Evolutionary conservation across 2,888 invertebrate genomes (phyloP).

Genomic region (Leucophenga maculata): DNA sequence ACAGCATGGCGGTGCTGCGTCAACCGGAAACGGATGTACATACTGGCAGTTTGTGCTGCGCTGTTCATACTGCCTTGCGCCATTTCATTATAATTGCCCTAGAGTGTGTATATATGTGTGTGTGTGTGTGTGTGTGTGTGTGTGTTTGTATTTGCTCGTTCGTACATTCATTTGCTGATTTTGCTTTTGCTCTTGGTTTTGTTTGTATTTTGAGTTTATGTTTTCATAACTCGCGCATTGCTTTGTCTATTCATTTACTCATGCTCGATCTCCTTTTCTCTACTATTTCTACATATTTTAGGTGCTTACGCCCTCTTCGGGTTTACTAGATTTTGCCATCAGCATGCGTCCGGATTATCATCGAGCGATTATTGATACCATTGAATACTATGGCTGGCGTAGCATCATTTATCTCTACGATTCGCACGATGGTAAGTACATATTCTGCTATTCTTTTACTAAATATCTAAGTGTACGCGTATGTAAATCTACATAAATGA

Average conservation of each 20-base stretch:
- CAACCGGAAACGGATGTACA: constrained; percentile 15
- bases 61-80: constrained; percentile 13
- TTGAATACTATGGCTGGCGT: constrained; percentile 89
- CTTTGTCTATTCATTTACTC: constrained; percentile 30
- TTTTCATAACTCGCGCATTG: constrained; percentile 21
- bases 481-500: too few relatives aligned
- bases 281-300: constrained; percentile 68
- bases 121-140: neutral
- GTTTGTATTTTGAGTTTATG: constrained; percentile 17
- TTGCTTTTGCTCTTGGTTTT: neutral
- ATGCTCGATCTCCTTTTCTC: constrained; percentile 18
- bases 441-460: constrained; percentile 22
- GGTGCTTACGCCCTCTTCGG: constrained; percentile 90
- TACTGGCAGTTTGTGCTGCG: neutral
- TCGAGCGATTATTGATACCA: constrained; percentile 94
- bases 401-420: constrained; percentile 86
- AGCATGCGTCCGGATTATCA: constrained; percentile 97
- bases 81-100: constrained; percentile 21
- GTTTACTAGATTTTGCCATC: constrained; percentile 90
- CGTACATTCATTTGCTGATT: neutral
- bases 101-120: neutral
- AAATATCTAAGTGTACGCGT: neutral
- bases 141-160: neutral
- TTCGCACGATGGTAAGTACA: constrained; percentile 84
- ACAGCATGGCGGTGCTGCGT: neutral